These are phyloP conservation scores for Silurus lanzhouensis DNA, from an alignment of 2,797 vertebrate genomes.

Conservation along the genomic window DNA sequence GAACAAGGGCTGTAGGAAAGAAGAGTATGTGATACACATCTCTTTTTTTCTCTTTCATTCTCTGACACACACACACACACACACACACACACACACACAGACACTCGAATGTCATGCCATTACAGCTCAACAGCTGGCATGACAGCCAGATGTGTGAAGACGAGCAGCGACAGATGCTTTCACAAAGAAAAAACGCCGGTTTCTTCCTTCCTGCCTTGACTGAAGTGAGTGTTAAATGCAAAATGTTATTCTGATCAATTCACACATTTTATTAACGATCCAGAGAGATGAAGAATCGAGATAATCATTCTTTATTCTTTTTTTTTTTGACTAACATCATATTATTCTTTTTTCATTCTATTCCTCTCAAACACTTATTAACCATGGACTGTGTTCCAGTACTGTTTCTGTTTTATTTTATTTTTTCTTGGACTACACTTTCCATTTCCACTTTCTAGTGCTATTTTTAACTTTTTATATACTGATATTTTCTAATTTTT, in stretches of 20 bases:
- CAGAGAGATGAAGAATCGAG: background rate
- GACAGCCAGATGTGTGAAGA: constrained; percentile 39
- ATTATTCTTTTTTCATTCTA: background rate
- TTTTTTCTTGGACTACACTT: background rate
- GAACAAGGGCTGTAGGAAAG: constrained; percentile 6
- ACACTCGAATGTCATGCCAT: background rate
- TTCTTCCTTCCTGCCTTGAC: constrained; percentile 9
- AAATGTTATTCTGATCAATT: background rate
- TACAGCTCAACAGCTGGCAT: constrained; percentile 30
- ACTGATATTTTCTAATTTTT: background rate
- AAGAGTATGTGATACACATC: background rate
- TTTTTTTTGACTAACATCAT: background rate
- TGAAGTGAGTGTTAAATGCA: background rate
- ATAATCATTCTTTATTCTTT: no score
- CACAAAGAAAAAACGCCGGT: background rate
- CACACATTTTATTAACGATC: background rate
- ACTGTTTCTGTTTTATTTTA: background rate
- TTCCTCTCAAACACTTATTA: background rate
- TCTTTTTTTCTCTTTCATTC: background rate
- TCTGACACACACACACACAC: background rate
- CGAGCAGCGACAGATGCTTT: constrained; percentile 33
- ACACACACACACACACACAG: background rate
- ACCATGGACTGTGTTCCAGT: background rate
- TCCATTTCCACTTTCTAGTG: background rate
- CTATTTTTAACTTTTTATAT: background rate